Evolutionary conservation across 2,888 invertebrate species (phyloP).

Genomic region (Mythimna pallens): DNA sequence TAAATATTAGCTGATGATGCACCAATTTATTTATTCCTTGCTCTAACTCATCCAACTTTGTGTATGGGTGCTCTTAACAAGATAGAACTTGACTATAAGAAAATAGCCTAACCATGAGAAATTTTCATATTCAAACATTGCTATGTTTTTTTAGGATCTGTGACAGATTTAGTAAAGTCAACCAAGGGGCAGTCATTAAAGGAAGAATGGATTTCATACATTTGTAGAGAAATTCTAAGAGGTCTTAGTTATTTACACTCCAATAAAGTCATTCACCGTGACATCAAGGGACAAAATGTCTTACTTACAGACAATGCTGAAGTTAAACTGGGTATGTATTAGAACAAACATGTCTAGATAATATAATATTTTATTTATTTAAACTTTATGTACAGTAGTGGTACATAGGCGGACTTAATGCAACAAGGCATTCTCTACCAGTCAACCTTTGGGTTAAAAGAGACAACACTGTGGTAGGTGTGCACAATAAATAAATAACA

Average conservation of each 20-base stretch:
- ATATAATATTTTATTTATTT: too few relatives aligned
- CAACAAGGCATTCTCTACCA: too few relatives aligned
- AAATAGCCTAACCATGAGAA: not conserved
- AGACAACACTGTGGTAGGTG: too few relatives aligned
- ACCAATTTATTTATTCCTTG: not conserved
- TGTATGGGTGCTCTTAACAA: not conserved
- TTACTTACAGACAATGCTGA: constrained; percentile 99
- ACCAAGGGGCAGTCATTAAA: constrained; percentile 99
- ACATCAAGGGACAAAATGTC: constrained; percentile 99
- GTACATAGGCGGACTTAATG: too few relatives aligned
- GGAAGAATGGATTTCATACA: constrained; percentile 99
- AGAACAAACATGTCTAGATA: constrained; percentile 24
- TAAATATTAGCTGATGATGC: constrained; percentile 1
- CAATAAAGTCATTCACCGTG: constrained; percentile 99
- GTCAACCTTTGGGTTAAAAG: too few relatives aligned
- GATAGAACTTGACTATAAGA: not conserved
- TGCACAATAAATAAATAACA: too few relatives aligned
- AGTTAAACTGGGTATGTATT: constrained; percentile 96
- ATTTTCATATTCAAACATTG: not conserved
- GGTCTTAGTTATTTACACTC: constrained; percentile 99
- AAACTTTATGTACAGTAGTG: too few relatives aligned
- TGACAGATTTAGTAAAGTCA: constrained; percentile 99
- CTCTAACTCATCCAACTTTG: not conserved
- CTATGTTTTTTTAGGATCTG: constrained; percentile 92
- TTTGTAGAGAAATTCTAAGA: constrained; percentile 98